Percentiles rank a stretch among this genome's conserved stretches.
phyloP scores from a whole-genome alignment of 2,888 invertebrate genomes.

The Scrobipalpa costella region DNA sequence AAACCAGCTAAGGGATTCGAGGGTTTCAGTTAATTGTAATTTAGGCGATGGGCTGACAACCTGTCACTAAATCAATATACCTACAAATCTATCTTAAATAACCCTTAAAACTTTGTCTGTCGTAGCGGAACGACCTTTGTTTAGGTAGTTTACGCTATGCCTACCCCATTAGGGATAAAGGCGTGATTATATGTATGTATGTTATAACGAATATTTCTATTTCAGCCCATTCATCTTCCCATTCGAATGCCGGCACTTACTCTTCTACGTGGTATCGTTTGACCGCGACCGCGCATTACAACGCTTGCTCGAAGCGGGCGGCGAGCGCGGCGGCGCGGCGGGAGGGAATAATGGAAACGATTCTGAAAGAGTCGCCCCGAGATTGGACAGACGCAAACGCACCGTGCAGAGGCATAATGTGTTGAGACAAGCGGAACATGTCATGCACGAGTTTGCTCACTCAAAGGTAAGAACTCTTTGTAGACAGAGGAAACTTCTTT shows the following conservation, averaged over 20 bases:
- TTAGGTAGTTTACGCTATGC: no score
- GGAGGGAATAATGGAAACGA: conserved; percentile 47
- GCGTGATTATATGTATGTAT: no score
- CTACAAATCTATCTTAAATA: no score
- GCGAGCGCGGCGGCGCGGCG: conserved; percentile 84
- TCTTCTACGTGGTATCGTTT: conserved; percentile 98
- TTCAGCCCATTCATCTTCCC: conserved; percentile 96
- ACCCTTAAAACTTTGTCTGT: no score
- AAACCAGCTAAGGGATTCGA: no score
- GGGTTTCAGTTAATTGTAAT: no score
- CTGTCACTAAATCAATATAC: no score
- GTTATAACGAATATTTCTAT: no score
- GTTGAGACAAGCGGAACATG: conserved; percentile 96
- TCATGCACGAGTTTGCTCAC: conserved; percentile 95
- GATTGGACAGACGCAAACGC: conserved; percentile 95
- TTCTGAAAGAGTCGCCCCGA: conserved; percentile 95
- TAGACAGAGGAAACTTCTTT: no score
- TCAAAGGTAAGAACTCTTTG: conserved; percentile 88
- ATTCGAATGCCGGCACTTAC: conserved; percentile 97
- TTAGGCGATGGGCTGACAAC: no score
- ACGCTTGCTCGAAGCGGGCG: conserved; percentile 95
- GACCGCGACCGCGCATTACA: conserved; percentile 98
- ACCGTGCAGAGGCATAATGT: conserved; percentile 95
- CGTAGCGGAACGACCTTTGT: no score
- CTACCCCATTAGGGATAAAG: no score